These are phyloP conservation scores for Bergia sp. DNA, from an alignment of 92 coral and sea anemone species.

Conservation along the genomic window DNA sequence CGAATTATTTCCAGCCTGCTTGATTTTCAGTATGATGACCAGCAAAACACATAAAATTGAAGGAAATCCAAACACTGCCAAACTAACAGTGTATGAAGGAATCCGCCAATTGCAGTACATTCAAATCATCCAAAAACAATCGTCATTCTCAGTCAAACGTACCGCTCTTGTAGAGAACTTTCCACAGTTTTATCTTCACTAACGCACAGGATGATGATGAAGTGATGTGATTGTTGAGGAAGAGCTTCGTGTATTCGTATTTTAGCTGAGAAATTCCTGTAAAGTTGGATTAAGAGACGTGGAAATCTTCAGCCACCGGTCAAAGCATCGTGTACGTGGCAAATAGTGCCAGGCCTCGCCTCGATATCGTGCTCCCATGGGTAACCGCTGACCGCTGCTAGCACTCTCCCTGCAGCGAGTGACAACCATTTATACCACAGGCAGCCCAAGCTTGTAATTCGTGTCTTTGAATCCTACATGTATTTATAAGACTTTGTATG, in stretches of 20 bases:
- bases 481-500: no score
- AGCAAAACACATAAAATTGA: background rate
- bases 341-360: conserved; percentile 75
- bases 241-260: conserved; percentile 4
- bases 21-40: background rate
- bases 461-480: no score
- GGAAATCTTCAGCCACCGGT: conserved; percentile 45
- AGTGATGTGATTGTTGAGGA: background rate
- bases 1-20: background rate
- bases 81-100: background rate
- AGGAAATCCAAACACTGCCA: background rate
- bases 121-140: background rate
- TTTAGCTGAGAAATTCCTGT: background rate
- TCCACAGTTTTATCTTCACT: conserved; percentile 25
- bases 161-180: background rate
- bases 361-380: conserved; percentile 51
- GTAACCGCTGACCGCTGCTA: conserved; percentile 13
- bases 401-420: background rate
- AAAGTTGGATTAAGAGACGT: conserved; percentile 58
- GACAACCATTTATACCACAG: no score
- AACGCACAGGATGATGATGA: background rate
- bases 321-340: conserved; percentile 83
- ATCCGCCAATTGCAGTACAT: background rate
- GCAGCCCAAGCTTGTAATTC: no score
- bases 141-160: background rate